phyloP scores from a whole-genome alignment of 2,113 vertebrate genomes.

The Plecturocebus donacophilus region DNA sequence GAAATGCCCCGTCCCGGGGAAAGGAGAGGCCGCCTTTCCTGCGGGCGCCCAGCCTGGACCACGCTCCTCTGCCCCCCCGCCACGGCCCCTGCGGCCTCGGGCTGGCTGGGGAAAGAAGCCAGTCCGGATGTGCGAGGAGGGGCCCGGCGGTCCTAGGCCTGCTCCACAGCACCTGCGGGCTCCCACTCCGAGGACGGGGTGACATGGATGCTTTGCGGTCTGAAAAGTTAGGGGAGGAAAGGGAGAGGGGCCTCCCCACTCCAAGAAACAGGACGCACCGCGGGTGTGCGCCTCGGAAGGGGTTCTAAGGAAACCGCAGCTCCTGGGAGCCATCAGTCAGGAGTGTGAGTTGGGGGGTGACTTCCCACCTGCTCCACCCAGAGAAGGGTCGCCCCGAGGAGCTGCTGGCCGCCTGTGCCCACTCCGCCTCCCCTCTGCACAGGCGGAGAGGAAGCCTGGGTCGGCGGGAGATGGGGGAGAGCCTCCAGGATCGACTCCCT shows the following conservation, averaged over 20 bases:
- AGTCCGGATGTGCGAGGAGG: background rate
- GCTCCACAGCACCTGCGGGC: background rate
- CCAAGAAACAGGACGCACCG: too few species aligned
- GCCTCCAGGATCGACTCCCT: background rate
- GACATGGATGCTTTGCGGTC: fast-evolving
- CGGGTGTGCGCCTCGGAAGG: background rate
- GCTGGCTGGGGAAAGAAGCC: background rate
- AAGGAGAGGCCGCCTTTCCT: background rate
- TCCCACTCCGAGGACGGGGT: fast-evolving
- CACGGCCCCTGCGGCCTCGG: too few species aligned
- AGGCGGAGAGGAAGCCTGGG: background rate
- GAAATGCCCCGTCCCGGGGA: fast-evolving
- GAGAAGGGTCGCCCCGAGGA: background rate
- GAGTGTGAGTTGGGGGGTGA: too few species aligned
- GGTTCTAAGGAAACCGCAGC: background rate
- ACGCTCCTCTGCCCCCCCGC: background rate
- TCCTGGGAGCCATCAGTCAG: background rate
- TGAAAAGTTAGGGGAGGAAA: background rate
- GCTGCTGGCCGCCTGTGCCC: background rate
- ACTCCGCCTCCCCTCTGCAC: background rate
- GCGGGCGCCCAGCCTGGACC: fast-evolving
- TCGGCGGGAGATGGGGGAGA: background rate
- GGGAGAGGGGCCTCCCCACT: too few species aligned
- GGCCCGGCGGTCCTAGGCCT: background rate
- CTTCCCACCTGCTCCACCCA: background rate